Evolutionary conservation across 2,888 invertebrate genomes (phyloP).

Genomic region (Brenthis hecate): DNA sequence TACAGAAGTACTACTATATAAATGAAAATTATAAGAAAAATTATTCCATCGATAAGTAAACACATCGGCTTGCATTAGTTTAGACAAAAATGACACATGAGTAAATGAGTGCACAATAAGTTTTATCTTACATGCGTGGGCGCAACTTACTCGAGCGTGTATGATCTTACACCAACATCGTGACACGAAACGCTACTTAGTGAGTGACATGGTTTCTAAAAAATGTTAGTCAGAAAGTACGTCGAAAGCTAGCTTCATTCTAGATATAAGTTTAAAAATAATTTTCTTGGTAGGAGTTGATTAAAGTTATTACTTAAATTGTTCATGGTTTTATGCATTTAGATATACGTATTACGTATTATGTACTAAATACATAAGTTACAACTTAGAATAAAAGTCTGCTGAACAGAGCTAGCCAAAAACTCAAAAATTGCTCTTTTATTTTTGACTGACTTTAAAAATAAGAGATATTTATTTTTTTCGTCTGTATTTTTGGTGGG

Average conservation of each 20-base stretch:
- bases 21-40: neutral
- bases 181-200: slow-evolving; percentile 25
- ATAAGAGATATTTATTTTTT: too few relatives aligned
- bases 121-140: slow-evolving; percentile 51
- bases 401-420: too few relatives aligned
- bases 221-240: neutral
- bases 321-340: too few relatives aligned
- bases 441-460: too few relatives aligned
- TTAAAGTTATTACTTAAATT: too few relatives aligned
- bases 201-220: slow-evolving; percentile 14
- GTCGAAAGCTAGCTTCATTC: neutral
- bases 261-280: neutral
- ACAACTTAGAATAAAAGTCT: too few relatives aligned
- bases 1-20: neutral
- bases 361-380: too few relatives aligned
- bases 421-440: too few relatives aligned
- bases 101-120: slow-evolving; percentile 53
- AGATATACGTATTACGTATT: too few relatives aligned
- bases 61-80: neutral
- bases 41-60: neutral
- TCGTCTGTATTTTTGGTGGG: too few relatives aligned
- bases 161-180: slow-evolving; percentile 22
- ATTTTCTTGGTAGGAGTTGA: neutral
- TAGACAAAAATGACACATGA: slow-evolving; percentile 43
- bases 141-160: slow-evolving; percentile 37